Evolutionary conservation across 2,888 invertebrate genomes (phyloP).

Genomic region (Drymonia ruficornis): DNA sequence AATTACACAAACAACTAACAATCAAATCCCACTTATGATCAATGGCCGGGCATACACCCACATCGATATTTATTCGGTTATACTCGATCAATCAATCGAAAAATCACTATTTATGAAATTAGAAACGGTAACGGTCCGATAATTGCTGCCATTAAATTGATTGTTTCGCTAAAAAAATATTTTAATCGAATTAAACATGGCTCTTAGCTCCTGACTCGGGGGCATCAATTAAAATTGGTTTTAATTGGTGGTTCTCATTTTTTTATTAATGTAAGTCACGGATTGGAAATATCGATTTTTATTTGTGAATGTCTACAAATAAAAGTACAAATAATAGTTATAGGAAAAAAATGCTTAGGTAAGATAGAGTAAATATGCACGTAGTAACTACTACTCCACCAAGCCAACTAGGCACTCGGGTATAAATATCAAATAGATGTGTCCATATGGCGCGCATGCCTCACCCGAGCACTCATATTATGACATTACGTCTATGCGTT

Average conservation of each 20-base stretch:
- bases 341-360: no score
- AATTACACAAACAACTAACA: not conserved
- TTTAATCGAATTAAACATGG: slow-evolving; percentile 6
- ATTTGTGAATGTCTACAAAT: slow-evolving; percentile 1
- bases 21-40: slow-evolving; percentile 1
- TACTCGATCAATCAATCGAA: slow-evolving; percentile 8
- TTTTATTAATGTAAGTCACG: slow-evolving; percentile 5
- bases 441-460: no score
- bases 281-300: not conserved
- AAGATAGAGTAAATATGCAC: no score
- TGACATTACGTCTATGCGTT: no score
- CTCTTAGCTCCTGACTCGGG: slow-evolving; percentile 6
- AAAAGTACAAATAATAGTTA: no score
- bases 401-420: no score
- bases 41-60: not conserved
- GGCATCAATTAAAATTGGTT: slow-evolving; percentile 5
- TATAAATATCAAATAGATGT: no score
- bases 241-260: slow-evolving; percentile 1
- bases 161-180: slow-evolving; percentile 11
- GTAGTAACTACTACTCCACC: no score
- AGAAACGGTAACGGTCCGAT: slow-evolving; percentile 27
- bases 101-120: slow-evolving; percentile 7
- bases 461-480: no score
- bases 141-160: slow-evolving; percentile 14
- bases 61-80: slow-evolving; percentile 2